A percentile compares a stretch with the other conserved stretches of the same genome.
phyloP scores from a whole-genome alignment of 2,113 vertebrate species.

The Eleginops maclovinus region DNA sequence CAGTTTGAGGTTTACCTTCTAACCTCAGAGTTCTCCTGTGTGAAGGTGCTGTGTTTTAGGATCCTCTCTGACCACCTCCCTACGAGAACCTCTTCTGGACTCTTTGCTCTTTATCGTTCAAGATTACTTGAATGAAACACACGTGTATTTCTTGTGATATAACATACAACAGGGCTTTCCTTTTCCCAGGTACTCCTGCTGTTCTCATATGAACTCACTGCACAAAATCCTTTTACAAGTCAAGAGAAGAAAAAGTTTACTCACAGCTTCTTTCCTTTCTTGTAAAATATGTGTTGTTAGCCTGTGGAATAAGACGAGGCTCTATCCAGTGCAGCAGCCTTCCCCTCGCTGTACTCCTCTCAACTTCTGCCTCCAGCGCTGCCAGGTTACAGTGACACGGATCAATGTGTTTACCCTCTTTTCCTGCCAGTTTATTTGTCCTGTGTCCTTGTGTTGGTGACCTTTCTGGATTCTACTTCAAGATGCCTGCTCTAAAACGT shows the following conservation, averaged over 20 bases:
- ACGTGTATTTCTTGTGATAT: no score
- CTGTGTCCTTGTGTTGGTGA: not conserved
- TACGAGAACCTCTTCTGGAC: no score
- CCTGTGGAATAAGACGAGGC: slow-evolving; percentile 6
- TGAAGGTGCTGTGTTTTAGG: no score
- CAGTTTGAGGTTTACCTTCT: no score
- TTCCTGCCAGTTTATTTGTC: not conserved
- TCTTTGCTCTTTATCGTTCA: no score
- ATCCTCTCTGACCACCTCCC: no score
- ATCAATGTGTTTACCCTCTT: slow-evolving; percentile 67
- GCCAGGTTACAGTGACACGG: slow-evolving; percentile 78
- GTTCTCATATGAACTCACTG: not conserved
- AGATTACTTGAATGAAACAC: no score
- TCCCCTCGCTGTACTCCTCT: slow-evolving; percentile 41
- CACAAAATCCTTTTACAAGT: not conserved
- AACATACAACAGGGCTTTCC: no score
- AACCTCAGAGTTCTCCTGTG: no score
- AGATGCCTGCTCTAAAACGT: no score
- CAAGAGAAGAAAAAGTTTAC: slow-evolving; percentile 28
- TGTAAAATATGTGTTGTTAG: not conserved
- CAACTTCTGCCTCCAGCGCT: slow-evolving; percentile 1
- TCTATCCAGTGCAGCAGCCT: slow-evolving; percentile 31
- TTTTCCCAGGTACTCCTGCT: no score
- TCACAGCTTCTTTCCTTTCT: slow-evolving; percentile 3
- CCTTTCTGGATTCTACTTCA: no score